Base-by-base conservation (phyloP, 2,113 vertebrate species). In the Macaca mulatta region DNA sequence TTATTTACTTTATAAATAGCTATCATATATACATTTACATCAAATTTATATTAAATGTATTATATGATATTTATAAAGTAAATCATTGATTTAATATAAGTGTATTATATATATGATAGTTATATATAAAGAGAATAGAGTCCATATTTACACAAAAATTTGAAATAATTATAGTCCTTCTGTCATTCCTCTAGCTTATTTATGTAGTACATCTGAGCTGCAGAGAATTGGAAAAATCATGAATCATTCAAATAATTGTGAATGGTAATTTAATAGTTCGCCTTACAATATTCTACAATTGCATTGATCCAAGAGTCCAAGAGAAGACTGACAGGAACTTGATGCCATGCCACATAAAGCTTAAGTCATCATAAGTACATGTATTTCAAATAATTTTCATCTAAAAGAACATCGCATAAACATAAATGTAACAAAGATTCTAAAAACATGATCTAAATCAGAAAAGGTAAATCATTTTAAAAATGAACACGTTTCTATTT, bases 361-460 rank as follows among this genome's bases (percentile, higher is more conserved):
- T 91, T 48, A 86, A 32, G 6, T n/a, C 30, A 82, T 50, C 43
- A 35, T 43, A 90, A 59, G 30, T 64, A 22, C 23, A 67, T 72
- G 27, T 52, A 82, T 30, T 59, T 81, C 23, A 32, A 93, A 67
- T 14, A 69, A 16, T 35, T 90, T 92, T 84, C 16, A 61, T 48
- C 61, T 90, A 55, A 92, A 95, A 70, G 32, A 93, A 67, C 8
- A 94, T 18, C 27, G 64, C 25, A 82, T 27, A 89, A 25, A 55
- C 32, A 59, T 11, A 82, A 92, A 77, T 78, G 7, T 16, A 88
- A 95, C 9, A 74, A 16, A 27, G 45, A 40, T 79, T 79, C 30
- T 79, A 96, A 81, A 90, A 91, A 17, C 35, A 67, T 30, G 13
- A 78, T 69, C 35, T 90, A 96, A 92, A 75, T 69, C 35, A 81